phyloP scores from a whole-genome alignment of 2,113 vertebrate species.

The Gymnogyps californianus region DNA sequence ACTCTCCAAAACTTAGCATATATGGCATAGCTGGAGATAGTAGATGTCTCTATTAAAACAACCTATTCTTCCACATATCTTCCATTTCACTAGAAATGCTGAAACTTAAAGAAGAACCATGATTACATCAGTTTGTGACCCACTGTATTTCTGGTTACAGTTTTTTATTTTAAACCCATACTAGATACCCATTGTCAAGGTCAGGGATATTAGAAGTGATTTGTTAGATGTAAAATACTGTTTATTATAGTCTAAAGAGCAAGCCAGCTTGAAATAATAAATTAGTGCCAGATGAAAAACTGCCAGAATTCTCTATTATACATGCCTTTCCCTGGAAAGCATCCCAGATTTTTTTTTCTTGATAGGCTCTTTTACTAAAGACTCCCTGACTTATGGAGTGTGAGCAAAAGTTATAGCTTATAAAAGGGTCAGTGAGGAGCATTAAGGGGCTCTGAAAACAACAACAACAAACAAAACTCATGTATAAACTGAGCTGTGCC shows the following conservation, averaged over 20 bases:
- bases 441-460: slow-evolving; percentile 43
- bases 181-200: slow-evolving; percentile 55
- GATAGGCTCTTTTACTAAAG: slow-evolving; percentile 53
- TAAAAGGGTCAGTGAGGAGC: slow-evolving; percentile 40
- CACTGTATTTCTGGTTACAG: background rate
- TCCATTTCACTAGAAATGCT: background rate
- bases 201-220: slow-evolving; percentile 28
- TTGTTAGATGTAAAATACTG: slow-evolving; percentile 50
- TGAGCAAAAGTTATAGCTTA: slow-evolving; percentile 54
- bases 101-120: background rate
- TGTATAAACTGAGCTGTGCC: background rate
- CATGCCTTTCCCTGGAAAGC: slow-evolving; percentile 55
- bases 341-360: slow-evolving; percentile 56
- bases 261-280: slow-evolving; percentile 65
- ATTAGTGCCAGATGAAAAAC: slow-evolving; percentile 35
- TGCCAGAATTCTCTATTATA: slow-evolving; percentile 44
- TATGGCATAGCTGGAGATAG: background rate
- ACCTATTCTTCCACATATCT: background rate
- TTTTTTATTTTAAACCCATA: slow-evolving; percentile 5
- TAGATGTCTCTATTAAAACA: background rate
- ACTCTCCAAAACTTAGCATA: background rate
- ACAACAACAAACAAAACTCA: slow-evolving; percentile 42
- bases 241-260: slow-evolving; percentile 32
- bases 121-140: slow-evolving; percentile 12
- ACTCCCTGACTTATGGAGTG: slow-evolving; percentile 62